Conservation (phyloP, 2,113 vertebrate genomes). For the Psilopsiagon aurifrons region DNA sequence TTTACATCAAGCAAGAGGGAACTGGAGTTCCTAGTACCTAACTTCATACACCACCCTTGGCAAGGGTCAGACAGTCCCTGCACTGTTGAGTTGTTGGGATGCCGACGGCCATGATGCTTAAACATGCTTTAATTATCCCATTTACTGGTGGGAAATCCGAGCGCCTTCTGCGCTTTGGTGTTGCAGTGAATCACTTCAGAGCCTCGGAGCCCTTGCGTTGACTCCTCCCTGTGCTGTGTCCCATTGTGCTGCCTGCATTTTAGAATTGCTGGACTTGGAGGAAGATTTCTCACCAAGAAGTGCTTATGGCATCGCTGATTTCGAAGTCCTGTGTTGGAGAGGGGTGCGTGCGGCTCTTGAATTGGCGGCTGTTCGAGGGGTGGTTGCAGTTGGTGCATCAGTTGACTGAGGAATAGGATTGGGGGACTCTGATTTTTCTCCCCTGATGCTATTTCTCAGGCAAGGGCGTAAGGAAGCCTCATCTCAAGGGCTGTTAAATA, state of each 20-base stretch:
- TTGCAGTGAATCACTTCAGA: background rate
- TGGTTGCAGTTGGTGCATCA: background rate
- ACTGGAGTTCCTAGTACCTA: background rate
- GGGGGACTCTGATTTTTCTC: background rate
- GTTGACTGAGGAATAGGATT: background rate
- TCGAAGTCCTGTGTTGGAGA: background rate
- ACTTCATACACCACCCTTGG: background rate
- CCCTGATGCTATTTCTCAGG: background rate
- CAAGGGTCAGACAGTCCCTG: background rate
- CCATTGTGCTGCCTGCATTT: background rate
- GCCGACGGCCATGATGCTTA: background rate
- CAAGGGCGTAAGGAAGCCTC: accelerated
- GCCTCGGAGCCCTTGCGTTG: background rate
- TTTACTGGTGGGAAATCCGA: background rate
- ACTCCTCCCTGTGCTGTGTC: background rate
- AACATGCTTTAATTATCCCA: background rate
- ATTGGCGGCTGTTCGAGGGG: accelerated
- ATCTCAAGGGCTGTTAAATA: background rate
- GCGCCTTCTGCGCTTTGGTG: background rate
- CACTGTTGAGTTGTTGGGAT: accelerated
- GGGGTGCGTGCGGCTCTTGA: background rate
- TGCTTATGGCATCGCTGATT: background rate
- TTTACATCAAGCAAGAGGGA: background rate
- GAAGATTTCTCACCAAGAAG: background rate
- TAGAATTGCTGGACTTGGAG: background rate